Conservation (phyloP, 2,113 vertebrate species). For the Mystacornis crossleyi region DNA sequence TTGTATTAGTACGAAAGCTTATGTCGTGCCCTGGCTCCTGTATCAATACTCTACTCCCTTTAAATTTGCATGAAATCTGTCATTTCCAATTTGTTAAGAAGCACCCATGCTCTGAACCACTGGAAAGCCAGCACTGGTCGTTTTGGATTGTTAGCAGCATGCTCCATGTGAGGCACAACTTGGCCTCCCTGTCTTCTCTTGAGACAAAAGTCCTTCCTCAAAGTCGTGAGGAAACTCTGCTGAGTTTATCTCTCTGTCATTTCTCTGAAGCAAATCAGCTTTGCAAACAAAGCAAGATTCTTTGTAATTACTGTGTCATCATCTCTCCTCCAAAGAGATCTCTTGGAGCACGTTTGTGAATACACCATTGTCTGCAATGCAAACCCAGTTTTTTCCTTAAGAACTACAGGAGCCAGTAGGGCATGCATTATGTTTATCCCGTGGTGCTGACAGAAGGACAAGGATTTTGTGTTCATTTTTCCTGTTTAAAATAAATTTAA, state of each 20-base stretch:
- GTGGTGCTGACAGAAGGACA: neutral
- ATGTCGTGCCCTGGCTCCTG: neutral
- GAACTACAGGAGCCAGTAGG: neutral
- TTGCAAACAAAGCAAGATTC: neutral
- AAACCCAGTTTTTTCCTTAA: neutral
- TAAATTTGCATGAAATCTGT: neutral
- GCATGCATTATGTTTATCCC: neutral
- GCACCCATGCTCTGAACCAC: neutral
- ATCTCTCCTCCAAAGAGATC: neutral
- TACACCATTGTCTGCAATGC: neutral
- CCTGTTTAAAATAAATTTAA: neutral
- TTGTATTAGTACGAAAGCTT: neutral
- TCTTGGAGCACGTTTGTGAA: neutral
- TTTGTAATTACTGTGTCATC: neutral
- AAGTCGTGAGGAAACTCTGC: neutral
- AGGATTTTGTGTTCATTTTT: neutral
- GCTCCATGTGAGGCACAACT: neutral
- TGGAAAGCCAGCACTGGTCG: neutral
- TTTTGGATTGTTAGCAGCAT: neutral
- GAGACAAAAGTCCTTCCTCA: neutral
- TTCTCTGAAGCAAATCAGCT: neutral
- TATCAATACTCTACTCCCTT: neutral
- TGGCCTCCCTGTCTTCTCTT: neutral
- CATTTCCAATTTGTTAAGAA: neutral
- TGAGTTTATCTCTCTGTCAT: neutral